A percentile compares a stretch with the other conserved stretches of the same genome.
These are phyloP conservation scores for Ditula angustiorana DNA, from an alignment of 2,888 invertebrate genomes.

Conservation along the genomic window DNA sequence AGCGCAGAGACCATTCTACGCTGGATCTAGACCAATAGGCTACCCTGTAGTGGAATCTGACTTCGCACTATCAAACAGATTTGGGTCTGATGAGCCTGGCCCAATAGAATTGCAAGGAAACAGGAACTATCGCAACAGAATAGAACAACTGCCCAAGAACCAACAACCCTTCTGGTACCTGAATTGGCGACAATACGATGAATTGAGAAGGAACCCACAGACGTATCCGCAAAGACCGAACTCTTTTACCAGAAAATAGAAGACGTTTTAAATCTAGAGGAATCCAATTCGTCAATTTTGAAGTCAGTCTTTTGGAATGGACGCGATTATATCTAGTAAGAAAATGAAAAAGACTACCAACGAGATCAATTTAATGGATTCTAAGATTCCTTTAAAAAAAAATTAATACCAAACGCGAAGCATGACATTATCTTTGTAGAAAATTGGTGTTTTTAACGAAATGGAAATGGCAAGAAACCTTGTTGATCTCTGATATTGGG, in stretches of 20 bases:
- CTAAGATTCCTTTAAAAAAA: neutral
- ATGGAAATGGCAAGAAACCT: neutral
- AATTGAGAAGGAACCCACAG: conserved; percentile 70
- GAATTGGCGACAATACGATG: conserved; percentile 87
- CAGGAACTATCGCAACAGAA: conserved; percentile 79
- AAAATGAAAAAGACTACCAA: neutral
- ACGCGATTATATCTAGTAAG: conserved; percentile 9
- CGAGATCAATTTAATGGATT: neutral
- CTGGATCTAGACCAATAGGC: conserved; percentile 85
- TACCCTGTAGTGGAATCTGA: conserved; percentile 82
- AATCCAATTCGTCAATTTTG: neutral
- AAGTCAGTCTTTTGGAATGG: neutral
- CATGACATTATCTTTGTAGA: neutral
- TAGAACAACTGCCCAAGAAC: conserved; percentile 86
- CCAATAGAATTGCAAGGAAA: conserved; percentile 88
- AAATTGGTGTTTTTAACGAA: neutral
- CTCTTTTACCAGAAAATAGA: conserved; percentile 46
- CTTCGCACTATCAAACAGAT: conserved; percentile 71
- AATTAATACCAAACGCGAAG: neutral
- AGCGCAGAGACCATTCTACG: conserved; percentile 88
- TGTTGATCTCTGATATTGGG: neutral
- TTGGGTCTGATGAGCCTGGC: conserved; percentile 75
- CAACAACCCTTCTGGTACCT: conserved; percentile 88
- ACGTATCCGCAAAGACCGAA: conserved; percentile 64
- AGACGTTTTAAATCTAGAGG: neutral